Evolutionary conservation across 2,797 vertebrate species (phyloP).

Genomic region (Muraenolepis orangiensis): DNA sequence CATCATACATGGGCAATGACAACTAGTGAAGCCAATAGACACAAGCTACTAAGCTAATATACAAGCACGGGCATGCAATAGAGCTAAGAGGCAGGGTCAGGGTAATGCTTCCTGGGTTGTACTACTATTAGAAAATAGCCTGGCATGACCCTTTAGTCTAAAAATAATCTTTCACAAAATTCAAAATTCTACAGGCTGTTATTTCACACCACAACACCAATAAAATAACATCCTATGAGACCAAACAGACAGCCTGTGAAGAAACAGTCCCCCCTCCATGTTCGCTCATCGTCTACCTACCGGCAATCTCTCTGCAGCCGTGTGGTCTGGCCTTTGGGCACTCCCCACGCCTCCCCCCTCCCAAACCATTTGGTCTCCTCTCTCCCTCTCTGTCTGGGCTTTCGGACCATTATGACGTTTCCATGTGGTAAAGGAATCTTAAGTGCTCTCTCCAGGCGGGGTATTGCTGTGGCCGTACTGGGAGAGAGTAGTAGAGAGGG

Average conservation of each 20-base stretch:
- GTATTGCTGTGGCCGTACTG: conserved; percentile 22
- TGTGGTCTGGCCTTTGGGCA: not conserved
- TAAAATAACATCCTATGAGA: not conserved
- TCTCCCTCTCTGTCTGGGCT: conserved; percentile 8
- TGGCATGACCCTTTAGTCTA: not conserved
- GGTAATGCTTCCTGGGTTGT: too few species aligned
- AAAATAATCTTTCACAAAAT: too few species aligned
- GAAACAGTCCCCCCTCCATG: not conserved
- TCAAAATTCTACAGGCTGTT: not conserved
- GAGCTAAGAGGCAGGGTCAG: too few species aligned
- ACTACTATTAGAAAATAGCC: not conserved
- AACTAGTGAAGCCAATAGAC: too few species aligned
- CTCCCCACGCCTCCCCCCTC: conserved; percentile 5
- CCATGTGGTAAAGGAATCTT: conserved; percentile 21
- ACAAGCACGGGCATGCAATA: too few species aligned
- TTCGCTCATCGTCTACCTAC: not conserved
- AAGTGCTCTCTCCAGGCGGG: conserved; percentile 28
- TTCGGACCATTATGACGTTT: conserved; percentile 24
- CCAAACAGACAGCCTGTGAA: too few species aligned
- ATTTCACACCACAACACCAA: not conserved
- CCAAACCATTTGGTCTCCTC: conserved; percentile 20
- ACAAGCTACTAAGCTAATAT: too few species aligned
- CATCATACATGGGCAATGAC: too few species aligned
- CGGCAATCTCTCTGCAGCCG: not conserved
- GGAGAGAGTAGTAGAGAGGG: not conserved